Evolutionary conservation across 2,113 vertebrate genomes (phyloP).

Genomic region (Sylvilagus bachmani): DNA sequence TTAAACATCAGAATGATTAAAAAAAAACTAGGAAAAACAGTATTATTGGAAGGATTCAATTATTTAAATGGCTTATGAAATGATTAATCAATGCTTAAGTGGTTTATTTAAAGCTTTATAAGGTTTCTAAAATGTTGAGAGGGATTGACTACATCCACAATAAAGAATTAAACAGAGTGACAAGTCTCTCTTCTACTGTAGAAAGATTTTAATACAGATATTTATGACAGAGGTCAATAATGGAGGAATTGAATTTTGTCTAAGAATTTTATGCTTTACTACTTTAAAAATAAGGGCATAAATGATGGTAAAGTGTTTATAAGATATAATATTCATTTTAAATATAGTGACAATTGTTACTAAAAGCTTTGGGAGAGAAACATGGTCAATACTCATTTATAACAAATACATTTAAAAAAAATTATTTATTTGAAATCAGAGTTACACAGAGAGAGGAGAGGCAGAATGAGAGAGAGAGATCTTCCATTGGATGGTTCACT

Average conservation of each 20-base stretch:
- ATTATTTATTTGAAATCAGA: too few species aligned
- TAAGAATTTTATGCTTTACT: neutral
- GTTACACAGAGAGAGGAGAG: too few species aligned
- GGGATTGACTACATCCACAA: neutral
- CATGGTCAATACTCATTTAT: neutral
- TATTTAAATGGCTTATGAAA: neutral
- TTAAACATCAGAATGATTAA: conserved; percentile 43
- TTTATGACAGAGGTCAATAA: conserved; percentile 19
- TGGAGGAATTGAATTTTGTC: neutral
- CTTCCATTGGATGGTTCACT: too few species aligned
- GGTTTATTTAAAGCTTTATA: neutral
- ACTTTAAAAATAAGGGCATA: neutral
- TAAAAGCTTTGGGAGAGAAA: neutral
- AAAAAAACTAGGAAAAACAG: neutral
- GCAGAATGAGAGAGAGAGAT: too few species aligned
- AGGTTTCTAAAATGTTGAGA: neutral
- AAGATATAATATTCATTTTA: neutral
- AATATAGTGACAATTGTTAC: neutral
- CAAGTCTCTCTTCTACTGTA: neutral
- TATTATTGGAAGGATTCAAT: neutral
- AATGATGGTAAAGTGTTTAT: neutral
- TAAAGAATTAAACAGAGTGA: conserved; percentile 8
- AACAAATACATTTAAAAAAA: neutral
- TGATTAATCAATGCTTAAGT: conserved; percentile 27
- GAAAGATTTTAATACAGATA: neutral